Conservation (phyloP, 2,888 invertebrate species). For the Philereme vetulata region DNA sequence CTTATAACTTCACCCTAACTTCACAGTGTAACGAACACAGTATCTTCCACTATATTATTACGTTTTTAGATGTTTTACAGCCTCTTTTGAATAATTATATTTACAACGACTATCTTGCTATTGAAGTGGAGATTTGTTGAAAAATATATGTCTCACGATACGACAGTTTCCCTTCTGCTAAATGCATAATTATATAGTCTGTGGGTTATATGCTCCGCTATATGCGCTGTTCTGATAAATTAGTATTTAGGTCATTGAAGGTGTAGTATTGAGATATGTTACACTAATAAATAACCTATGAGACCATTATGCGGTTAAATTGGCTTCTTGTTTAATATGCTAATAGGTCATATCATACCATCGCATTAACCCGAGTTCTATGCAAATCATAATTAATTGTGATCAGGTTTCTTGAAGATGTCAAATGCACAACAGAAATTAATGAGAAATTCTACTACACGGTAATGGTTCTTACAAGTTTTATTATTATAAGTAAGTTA, state of each 20-base stretch:
- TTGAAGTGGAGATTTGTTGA: not conserved
- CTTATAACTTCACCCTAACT: slow-evolving; percentile 32
- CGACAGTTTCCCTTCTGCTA: not conserved
- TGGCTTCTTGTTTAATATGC: slow-evolving; percentile 43
- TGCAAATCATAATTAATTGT: slow-evolving; percentile 22
- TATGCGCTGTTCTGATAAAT: slow-evolving; percentile 52
- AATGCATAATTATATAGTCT: slow-evolving; percentile 3
- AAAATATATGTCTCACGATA: not conserved
- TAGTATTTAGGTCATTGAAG: slow-evolving; percentile 61
- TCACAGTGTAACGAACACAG: slow-evolving; percentile 27
- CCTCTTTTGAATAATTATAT: slow-evolving; percentile 19
- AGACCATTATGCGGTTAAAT: slow-evolving; percentile 53
- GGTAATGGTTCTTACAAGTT: too few relatives aligned
- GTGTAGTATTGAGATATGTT: slow-evolving; percentile 52
- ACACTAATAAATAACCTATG: slow-evolving; percentile 46
- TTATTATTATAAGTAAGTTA: too few relatives aligned
- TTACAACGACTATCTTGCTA: not conserved
- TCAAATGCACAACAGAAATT: not conserved
- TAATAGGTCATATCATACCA: slow-evolving; percentile 41
- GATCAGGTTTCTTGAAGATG: slow-evolving; percentile 8
- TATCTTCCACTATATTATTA: slow-evolving; percentile 29
- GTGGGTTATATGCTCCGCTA: slow-evolving; percentile 53
- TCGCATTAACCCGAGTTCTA: slow-evolving; percentile 10
- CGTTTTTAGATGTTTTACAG: slow-evolving; percentile 24
- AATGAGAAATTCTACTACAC: not conserved